Evolutionary conservation across 2,888 invertebrate genomes (phyloP), one percentile per base, ranked within the genome.

Genomic region (Apamea sordens): DNA sequence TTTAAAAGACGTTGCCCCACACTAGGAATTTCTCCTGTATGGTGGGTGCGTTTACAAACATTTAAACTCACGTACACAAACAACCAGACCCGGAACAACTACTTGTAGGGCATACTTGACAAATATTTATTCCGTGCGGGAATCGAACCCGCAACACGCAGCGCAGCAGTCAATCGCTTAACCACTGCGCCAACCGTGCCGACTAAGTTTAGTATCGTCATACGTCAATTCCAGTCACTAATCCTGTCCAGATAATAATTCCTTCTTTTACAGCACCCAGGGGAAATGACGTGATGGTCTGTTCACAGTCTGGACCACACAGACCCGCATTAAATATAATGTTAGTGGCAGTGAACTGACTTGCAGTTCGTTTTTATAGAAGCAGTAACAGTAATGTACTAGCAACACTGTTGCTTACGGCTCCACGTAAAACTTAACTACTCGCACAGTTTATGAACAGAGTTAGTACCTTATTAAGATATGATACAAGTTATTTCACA

Each of bases 401-500:
- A 13, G 87, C 74, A 76, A 86, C 88, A 80, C 36, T 86, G 86
- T 86, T 77, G 80, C 83, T 77, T 68, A 83, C 74, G 78, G 68
- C 61, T 28, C 24, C 8, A 18, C 80, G 80, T 87, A 44, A 83
- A 77, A 85, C 71, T 80, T 87, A 85, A 87, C 76, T 77, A 77
- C 83, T 64, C 4, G 67, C 67, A 50, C 82, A 77, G 79, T 86
- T 86, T 87, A 87, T 82, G 88, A 82, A 87, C 65, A 65, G 65
- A 80, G 87, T 77, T 75, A 85, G 73, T 85, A 72, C 77, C 82
- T 82, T 82, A 87, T 87, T 86, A 87, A 80, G 80, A 85, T 86
- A 87, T 87, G 76, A 79, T 69, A 80, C 84, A 53, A 80, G 87
- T 70, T 77, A 50, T 69, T 41, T 59, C 64, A 44, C 50, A 36